Conservation (phyloP, 2,888 invertebrate species). For the Sepiola atlantica region DNA sequence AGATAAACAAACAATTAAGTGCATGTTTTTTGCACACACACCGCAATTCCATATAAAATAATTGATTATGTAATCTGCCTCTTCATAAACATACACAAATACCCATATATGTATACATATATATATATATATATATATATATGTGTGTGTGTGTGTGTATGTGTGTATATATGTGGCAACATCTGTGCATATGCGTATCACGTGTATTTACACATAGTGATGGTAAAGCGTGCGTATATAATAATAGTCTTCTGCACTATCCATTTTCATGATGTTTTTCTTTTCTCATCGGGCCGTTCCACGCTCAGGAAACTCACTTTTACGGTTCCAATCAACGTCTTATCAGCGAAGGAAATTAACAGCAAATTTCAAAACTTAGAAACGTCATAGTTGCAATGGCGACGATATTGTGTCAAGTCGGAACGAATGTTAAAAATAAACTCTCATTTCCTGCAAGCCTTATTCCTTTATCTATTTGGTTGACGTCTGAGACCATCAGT, state of each 20-base stretch:
- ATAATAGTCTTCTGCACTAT: neutral
- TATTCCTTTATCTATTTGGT: neutral
- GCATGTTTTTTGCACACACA: too few relatives aligned
- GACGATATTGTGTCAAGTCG: neutral
- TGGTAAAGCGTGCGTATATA: neutral
- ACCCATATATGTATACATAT: neutral
- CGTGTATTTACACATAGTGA: neutral
- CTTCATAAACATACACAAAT: neutral
- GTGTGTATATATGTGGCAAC: neutral
- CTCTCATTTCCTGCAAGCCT: neutral
- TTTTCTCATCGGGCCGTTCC: neutral
- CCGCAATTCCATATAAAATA: too few relatives aligned
- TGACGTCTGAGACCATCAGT: neutral
- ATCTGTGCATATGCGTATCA: neutral
- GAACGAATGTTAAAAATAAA: conserved; percentile 4
- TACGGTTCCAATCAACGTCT: neutral
- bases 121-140: neutral
- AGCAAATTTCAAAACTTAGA: neutral
- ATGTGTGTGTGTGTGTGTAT: neutral
- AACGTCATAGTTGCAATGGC: neutral
- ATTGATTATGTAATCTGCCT: too few relatives aligned
- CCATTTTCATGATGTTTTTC: neutral
- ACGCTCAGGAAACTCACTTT: neutral
- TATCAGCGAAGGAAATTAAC: neutral
- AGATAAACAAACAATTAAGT: too few relatives aligned